Base-by-base conservation (phyloP, 2,113 vertebrate genomes). In the Hystrix cristata region DNA sequence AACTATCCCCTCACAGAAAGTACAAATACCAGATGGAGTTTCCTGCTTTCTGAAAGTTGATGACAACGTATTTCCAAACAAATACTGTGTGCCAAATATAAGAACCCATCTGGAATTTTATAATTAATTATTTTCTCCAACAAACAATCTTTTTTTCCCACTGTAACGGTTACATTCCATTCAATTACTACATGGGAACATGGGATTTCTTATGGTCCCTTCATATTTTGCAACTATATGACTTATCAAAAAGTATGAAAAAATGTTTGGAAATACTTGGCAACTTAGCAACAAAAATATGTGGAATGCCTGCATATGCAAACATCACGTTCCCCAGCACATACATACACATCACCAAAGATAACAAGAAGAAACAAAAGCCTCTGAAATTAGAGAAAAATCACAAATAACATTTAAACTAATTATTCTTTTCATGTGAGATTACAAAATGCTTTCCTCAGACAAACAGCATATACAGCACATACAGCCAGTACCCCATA, bases 71-170 rank as follows among this genome's bases (percentile, higher is more conserved):
- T 96, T 97, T 96, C 80, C 80, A 94, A 97, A 95, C 86, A 96
- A 93, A 95, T 90, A 78, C 43, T 62, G 15, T 81, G 80, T 46
- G 80, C 85, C 90, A 95, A 94, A 97, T 95, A 57, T 91, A 84
- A 93, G 43, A 97, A 25, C 90, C 95, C 96, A 96, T 97, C 96
- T 97, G 92, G 84, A 94, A 82, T 95, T 96, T 95, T 90, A 92
- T 92, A 97, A 96, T 96, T 92, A 97, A 96, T 96, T 97, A 82
- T 94, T 94, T 96, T 95, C 46, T 65, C 80, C 95, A 87, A 69
- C 97, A 95, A 95, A 95, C 31, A 86, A 78, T 94, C 62, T 60
- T 71, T 74, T 65, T 81, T 92, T 64, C 76, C 59, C 93, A 72
- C 80, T 43, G 14, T 59, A 78, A 31, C 71, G n/a, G 64, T 57